Evolutionary conservation across 1,140 invertebrate species (phyloP).

Genomic region (Tribolium castaneum): DNA sequence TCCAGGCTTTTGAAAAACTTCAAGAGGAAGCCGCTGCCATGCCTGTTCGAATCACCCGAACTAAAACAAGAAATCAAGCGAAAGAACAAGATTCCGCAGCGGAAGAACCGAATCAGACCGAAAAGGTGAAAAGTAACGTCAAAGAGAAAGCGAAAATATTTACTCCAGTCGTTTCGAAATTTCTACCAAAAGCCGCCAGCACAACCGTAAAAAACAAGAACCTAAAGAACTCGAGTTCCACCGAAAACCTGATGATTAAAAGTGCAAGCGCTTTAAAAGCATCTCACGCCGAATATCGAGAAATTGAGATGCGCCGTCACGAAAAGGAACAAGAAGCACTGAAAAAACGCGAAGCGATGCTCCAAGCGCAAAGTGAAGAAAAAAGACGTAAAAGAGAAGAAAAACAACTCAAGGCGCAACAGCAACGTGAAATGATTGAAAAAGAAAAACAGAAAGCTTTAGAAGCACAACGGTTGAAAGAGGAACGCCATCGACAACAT

Average conservation of each 20-base stretch:
- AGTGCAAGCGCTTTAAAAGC: conserved; percentile 3
- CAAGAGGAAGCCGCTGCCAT: conserved; percentile 42
- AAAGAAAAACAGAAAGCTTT: conserved; percentile 67
- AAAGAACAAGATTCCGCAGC: conserved; percentile 25
- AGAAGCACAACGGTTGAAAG: conserved; percentile 65
- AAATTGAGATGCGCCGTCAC: conserved; percentile 39
- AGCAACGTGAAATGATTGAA: conserved; percentile 69
- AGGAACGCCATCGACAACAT: conserved; percentile 67
- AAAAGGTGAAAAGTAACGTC: conserved; percentile 59
- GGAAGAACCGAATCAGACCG: background rate
- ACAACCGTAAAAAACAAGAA: conserved; percentile 36
- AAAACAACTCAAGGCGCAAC: conserved; percentile 70
- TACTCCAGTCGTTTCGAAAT: conserved; percentile 44
- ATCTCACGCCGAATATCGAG: conserved; percentile 45
- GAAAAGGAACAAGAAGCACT: conserved; percentile 64
- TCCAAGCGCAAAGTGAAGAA: conserved; percentile 64
- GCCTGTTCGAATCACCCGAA: conserved; percentile 60
- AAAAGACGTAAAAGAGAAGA: conserved; percentile 70
- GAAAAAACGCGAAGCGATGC: conserved; percentile 60
- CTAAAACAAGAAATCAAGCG: conserved; percentile 62
- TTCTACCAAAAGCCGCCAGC: conserved; percentile 40
- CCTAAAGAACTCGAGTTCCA: background rate
- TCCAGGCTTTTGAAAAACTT: conserved; percentile 70
- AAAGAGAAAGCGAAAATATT: conserved; percentile 60
- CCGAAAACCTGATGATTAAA: conserved; percentile 30